Evolutionary conservation across 1,140 invertebrate species (phyloP).

Genomic region (Camponotus pennsylvanicus): DNA sequence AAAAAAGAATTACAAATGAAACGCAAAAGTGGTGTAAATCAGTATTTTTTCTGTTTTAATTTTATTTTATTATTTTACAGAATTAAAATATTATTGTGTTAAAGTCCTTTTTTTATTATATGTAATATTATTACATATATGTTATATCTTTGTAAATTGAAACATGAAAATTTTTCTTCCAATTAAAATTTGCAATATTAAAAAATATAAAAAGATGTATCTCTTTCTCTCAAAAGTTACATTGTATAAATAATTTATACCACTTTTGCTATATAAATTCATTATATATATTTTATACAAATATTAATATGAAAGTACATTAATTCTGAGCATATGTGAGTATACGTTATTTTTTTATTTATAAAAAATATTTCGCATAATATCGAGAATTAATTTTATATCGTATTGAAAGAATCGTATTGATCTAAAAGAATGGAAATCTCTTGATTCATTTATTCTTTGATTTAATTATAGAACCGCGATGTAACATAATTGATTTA

Average conservation of each 20-base stretch:
- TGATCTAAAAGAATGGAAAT: slow-evolving; percentile 37
- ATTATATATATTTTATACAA: not conserved
- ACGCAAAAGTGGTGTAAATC: slow-evolving; percentile 19
- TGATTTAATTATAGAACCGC: slow-evolving; percentile 44
- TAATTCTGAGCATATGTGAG: not conserved
- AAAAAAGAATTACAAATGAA: not conserved
- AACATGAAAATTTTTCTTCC: not conserved
- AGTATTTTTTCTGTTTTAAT: not conserved
- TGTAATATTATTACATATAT: not conserved
- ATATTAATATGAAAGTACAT: slow-evolving; percentile 9
- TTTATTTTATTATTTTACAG: not conserved
- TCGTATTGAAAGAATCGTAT: slow-evolving; percentile 8
- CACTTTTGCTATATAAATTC: not conserved
- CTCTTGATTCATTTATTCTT: not conserved
- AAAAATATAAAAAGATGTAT: not conserved
- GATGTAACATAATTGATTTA: slow-evolving; percentile 26
- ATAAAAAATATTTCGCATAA: not conserved
- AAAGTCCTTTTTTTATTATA: not conserved
- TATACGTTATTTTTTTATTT: not conserved
- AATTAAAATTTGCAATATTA: not conserved
- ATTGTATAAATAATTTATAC: not conserved
- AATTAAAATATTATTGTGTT: not conserved
- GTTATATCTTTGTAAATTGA: not conserved
- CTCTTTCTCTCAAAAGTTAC: not conserved
- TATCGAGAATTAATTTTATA: not conserved